Evolutionary conservation across 37 sponge, comb jelly and placozoan species (phyloP).

Genomic region (Spongia lamella): DNA sequence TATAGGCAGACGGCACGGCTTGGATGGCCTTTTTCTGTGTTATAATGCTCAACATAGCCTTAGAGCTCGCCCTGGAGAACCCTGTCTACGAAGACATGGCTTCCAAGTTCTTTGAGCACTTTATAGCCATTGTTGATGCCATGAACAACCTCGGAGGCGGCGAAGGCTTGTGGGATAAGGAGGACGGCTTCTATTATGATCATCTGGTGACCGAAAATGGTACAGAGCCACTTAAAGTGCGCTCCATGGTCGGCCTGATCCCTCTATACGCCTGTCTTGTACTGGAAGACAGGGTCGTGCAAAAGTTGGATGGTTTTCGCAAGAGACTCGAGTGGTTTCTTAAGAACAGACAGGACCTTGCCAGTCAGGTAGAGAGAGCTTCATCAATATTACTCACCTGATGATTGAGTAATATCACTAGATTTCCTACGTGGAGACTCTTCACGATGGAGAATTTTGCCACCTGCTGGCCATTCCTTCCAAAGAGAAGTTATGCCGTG

Average conservation of each 20-base stretch:
- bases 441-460: constrained; percentile 50
- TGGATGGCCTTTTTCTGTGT: constrained; percentile 99
- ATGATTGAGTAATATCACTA: constrained; percentile 3
- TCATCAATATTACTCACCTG: neutral
- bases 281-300: constrained; percentile 85
- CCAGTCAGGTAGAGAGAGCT: constrained; percentile 69
- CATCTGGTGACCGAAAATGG: constrained; percentile 59
- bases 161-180: constrained; percentile 86
- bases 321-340: constrained; percentile 91
- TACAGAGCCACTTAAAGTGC: constrained; percentile 73
- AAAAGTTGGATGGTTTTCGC: constrained; percentile 84
- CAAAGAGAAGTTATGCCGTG: constrained; percentile 51
- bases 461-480: constrained; percentile 91
- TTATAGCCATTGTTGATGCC: constrained; percentile 90
- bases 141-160: constrained; percentile 86
- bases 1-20: constrained; percentile 91
- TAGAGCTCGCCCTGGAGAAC: constrained; percentile 87
- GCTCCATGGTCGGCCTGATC: constrained; percentile 93
- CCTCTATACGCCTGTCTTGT: constrained; percentile 93
- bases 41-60: constrained; percentile 89
- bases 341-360: constrained; percentile 77
- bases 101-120: constrained; percentile 98
- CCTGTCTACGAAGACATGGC: constrained; percentile 96
- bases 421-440: constrained; percentile 75
- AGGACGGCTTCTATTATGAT: constrained; percentile 97